Evolutionary conservation across 1,140 invertebrate species (phyloP).

Genomic region (Zaprionus ornatus): DNA sequence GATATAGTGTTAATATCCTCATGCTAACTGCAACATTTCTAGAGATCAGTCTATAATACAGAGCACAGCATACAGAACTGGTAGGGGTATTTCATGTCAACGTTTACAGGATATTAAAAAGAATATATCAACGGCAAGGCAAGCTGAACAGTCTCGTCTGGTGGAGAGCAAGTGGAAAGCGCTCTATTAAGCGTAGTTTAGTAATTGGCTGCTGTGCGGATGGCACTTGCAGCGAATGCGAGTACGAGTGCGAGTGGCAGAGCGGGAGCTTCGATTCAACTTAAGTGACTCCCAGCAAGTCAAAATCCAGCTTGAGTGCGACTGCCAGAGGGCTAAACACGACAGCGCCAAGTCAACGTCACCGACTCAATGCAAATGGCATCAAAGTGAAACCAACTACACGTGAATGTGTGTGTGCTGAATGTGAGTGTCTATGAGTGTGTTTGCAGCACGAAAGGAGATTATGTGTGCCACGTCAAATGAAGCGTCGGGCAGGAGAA

Average conservation of each 20-base stretch:
- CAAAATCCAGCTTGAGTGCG: constrained; percentile 11
- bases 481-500: constrained; percentile 24
- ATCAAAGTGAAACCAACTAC: constrained; percentile 39
- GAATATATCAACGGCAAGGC: background rate
- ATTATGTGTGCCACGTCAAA: constrained; percentile 45
- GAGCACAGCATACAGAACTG: background rate
- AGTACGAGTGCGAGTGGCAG: background rate
- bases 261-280: constrained; percentile 20
- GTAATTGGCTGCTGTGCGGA: constrained; percentile 55
- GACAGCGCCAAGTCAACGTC: constrained; percentile 7
- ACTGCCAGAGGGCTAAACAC: constrained; percentile 20
- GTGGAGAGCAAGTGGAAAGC: constrained; percentile 15
- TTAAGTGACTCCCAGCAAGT: constrained; percentile 35
- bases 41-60: background rate
- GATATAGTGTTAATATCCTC: too few relatives aligned
- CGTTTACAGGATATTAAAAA: background rate
- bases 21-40: background rate
- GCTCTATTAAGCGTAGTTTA: constrained; percentile 52
- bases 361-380: constrained; percentile 32
- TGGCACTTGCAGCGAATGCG: constrained; percentile 18
- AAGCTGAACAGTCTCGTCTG: background rate
- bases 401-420: background rate
- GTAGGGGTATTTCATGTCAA: background rate
- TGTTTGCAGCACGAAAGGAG: constrained; percentile 26
- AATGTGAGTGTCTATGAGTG: background rate